Conservation (phyloP, 1,140 invertebrate genomes). For the Lepidurus apus region DNA sequence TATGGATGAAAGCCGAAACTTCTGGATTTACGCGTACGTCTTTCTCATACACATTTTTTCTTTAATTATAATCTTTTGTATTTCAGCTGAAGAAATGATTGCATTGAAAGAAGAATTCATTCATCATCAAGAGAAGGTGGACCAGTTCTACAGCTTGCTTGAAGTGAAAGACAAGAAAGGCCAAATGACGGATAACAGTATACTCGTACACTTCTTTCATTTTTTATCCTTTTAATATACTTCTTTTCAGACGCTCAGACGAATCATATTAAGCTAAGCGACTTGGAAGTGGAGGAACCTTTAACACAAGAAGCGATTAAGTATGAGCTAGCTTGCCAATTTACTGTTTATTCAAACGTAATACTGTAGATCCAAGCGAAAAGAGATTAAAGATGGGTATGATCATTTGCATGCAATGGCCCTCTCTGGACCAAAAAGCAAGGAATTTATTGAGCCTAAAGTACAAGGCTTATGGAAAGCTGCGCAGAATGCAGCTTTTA, state of each 20-base stretch:
- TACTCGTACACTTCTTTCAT: conserved; percentile 31
- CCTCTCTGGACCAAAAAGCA: conserved; percentile 65
- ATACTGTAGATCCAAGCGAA: conserved; percentile 49
- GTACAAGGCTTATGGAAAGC: conserved; percentile 80
- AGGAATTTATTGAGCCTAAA: conserved; percentile 82
- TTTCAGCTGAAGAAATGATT: conserved; percentile 66
- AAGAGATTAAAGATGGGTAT: conserved; percentile 74
- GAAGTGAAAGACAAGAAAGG: conserved; percentile 57
- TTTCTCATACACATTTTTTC: not conserved
- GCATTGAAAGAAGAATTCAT: conserved; percentile 81
- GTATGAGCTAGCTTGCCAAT: not conserved
- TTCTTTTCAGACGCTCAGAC: conserved; percentile 32
- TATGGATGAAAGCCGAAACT: conserved; percentile 85
- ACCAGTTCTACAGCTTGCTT: conserved; percentile 77
- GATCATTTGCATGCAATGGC: conserved; percentile 68
- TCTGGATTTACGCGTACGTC: conserved; percentile 63
- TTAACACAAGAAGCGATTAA: not conserved
- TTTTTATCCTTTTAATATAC: conserved; percentile 41
- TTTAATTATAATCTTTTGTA: conserved; percentile 36
- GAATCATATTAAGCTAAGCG: conserved; percentile 28
- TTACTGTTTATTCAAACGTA: not conserved
- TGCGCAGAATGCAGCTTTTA: conserved; percentile 72
- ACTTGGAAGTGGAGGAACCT: conserved; percentile 27
- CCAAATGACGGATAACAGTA: conserved; percentile 38
- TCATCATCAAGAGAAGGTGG: conserved; percentile 88